phyloP scores from a whole-genome alignment of 2,113 vertebrate genomes.

The Syrmaticus mikado region DNA sequence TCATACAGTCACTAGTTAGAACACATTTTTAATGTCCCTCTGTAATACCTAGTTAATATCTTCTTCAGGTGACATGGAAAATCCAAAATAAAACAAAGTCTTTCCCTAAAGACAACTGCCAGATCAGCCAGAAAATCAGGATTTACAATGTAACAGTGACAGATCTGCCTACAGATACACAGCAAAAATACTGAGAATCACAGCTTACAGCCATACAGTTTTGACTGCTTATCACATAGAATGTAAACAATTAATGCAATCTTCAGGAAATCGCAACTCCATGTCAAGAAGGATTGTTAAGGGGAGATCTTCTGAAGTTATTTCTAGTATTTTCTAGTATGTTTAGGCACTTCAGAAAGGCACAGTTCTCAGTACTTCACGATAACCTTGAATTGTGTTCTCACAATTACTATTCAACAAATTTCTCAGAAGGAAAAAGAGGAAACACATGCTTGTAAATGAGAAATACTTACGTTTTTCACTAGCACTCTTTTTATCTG shows the following conservation, averaged over 20 bases:
- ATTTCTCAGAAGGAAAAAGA: background rate
- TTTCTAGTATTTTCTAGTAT: background rate
- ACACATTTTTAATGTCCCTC: background rate
- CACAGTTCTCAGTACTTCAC: background rate
- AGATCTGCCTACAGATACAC: rapidly evolving
- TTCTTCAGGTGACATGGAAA: background rate
- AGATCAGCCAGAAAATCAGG: background rate
- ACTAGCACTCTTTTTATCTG: background rate
- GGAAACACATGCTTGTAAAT: background rate
- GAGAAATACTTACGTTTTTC: background rate
- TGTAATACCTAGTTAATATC: background rate
- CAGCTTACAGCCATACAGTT: background rate
- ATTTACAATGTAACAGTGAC: background rate
- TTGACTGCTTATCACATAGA: background rate
- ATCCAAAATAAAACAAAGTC: background rate
- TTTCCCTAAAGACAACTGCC: background rate
- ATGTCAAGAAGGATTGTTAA: background rate
- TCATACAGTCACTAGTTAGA: background rate
- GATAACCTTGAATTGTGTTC: background rate
- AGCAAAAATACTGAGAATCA: background rate
- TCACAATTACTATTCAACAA: background rate
- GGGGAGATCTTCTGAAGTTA: background rate
- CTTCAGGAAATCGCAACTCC: background rate
- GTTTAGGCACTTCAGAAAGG: background rate
- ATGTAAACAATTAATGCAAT: background rate